Evolutionary conservation across 2,797 vertebrate species (phyloP), one percentile per base, ranked within the genome.

Genomic region (Falco biarmicus): DNA sequence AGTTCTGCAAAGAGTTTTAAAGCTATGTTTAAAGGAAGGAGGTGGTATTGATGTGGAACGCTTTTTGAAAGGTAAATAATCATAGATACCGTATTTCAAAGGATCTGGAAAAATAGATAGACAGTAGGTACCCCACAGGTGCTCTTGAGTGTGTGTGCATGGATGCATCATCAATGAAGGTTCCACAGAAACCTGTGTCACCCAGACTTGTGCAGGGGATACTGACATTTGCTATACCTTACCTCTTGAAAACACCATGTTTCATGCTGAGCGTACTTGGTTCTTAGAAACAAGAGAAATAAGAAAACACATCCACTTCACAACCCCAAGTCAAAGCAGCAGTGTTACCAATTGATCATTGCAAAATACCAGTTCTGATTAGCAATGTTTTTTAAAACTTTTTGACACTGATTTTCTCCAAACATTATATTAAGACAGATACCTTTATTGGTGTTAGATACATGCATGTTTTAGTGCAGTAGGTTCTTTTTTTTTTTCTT

Each of bases 71-170:
- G 28, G 12, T 29, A 45, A 29, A 28, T 86, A 26, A 53, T 88
- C 28, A 31, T 12, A 51, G 65, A 50, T 69, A 53, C 5, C 3
- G 0, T 64, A 70, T 86, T 68, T 90, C 48, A 77, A 48, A 81
- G 31, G 8, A 64, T 37, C 7, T 78, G 69, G 37, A 51, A 86
- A 86, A 68, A 24, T 0, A 53, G 19, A 20, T 8, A 16, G 21
- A 16, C 13, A 59, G 2, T 22, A 28, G 8, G 7, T 59, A 25
- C 5, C 13, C 11, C 0, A 0, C 14, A n/a, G 28, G 24, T 59
- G 18, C 4, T 92, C 22, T 9, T 37, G 0, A 39, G 19, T 84
- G 17, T 81, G 21, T 3, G 1, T 25, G 5, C 5, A 7, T 31
- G 11, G 24, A 5, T 45, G 22, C 2, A 9, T 9, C 11, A 25